These are phyloP conservation scores for Plusia festucae DNA, from an alignment of 2,888 invertebrate genomes.

Conservation along the genomic window DNA sequence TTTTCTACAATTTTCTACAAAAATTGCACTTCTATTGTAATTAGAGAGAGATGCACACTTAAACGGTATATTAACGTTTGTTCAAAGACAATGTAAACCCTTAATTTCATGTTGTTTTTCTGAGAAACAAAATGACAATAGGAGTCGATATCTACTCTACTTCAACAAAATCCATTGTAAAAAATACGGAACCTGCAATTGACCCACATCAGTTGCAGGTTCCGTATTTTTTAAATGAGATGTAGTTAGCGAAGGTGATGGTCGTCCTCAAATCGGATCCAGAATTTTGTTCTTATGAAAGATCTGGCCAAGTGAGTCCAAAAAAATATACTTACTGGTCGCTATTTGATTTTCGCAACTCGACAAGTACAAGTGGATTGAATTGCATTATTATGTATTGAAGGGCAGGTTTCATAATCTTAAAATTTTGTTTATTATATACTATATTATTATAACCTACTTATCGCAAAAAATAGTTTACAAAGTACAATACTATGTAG, in stretches of 20 bases:
- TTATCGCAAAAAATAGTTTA: too few species aligned
- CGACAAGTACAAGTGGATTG: too few species aligned
- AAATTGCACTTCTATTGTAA: conserved; percentile 29
- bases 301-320: conserved; percentile 51
- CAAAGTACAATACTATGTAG: too few species aligned
- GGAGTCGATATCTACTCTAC: conserved; percentile 33
- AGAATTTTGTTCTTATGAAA: conserved; percentile 74
- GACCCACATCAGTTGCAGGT: conserved; percentile 78
- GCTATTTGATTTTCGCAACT: neutral
- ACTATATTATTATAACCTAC: too few species aligned
- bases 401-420: too few species aligned
- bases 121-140: conserved; percentile 37
- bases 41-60: conserved; percentile 15
- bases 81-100: conserved; percentile 44
- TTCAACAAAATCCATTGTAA: conserved; percentile 47
- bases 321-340: conserved; percentile 41
- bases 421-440: too few species aligned
- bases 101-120: conserved; percentile 35
- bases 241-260: conserved; percentile 77
- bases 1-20: conserved; percentile 19
- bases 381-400: too few species aligned
- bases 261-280: conserved; percentile 65
- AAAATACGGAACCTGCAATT: conserved; percentile 77
- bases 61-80: conserved; percentile 23
- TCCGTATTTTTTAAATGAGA: conserved; percentile 75